Conservation (phyloP, 1,140 invertebrate species). For the Papilio polytes region DNA sequence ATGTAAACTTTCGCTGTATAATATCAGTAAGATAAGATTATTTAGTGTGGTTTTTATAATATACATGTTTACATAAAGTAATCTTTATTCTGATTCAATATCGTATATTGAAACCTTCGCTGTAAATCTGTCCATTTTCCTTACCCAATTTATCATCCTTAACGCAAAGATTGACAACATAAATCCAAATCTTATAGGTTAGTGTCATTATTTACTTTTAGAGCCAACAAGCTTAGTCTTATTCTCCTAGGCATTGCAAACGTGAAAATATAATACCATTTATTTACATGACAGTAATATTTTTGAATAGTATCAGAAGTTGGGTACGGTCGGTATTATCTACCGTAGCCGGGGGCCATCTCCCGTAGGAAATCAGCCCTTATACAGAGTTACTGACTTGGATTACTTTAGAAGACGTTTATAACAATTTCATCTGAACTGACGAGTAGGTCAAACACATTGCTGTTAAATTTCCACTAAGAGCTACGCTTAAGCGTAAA, state of each 20-base stretch:
- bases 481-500: no score
- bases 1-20: no score
- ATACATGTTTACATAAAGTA: no score
- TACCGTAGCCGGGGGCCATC: background rate
- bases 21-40: no score
- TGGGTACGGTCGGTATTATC: background rate
- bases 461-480: background rate
- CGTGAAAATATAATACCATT: background rate
- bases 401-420: slow-evolving; percentile 21
- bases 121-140: no score
- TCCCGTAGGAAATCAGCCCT: slow-evolving; percentile 3
- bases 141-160: no score
- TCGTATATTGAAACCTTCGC: no score
- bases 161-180: no score
- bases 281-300: slow-evolving; percentile 15
- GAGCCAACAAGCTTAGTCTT: background rate
- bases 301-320: slow-evolving; percentile 19
- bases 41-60: no score
- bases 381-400: background rate
- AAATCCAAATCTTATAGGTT: no score
- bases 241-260: background rate
- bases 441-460: background rate
- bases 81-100: no score
- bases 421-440: slow-evolving; percentile 18
- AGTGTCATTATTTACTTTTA: background rate